Percentiles rank a stretch among this genome's conserved stretches.
phyloP scores from a whole-genome alignment of 2,113 vertebrate genomes.

The Hypanus sabinus region DNA sequence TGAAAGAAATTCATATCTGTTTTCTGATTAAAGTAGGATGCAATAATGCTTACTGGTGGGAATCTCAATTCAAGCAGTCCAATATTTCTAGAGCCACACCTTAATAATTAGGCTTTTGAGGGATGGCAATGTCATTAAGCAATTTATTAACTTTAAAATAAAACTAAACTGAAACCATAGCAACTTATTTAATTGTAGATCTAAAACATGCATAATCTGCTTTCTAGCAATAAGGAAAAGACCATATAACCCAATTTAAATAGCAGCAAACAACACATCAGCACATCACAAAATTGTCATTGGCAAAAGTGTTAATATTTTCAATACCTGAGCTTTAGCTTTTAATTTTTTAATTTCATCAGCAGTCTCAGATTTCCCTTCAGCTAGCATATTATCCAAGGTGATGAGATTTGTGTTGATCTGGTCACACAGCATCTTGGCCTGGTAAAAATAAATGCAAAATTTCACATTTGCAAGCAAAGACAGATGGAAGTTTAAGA shows the following conservation, averaged over 20 bases:
- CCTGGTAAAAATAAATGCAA: slow-evolving; percentile 45
- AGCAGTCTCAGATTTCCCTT: slow-evolving; percentile 41
- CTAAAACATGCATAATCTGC: background rate
- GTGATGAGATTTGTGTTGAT: slow-evolving; percentile 51
- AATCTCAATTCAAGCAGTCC: background rate
- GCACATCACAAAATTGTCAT: background rate
- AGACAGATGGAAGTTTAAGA: background rate
- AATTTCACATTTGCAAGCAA: background rate
- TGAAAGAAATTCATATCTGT: background rate
- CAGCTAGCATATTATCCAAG: slow-evolving; percentile 50
- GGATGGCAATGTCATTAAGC: background rate
- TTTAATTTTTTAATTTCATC: slow-evolving; percentile 41
- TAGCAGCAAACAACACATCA: background rate
- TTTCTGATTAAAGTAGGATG: background rate
- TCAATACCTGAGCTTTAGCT: slow-evolving; percentile 51
- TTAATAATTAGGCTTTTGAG: background rate
- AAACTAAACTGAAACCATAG: background rate
- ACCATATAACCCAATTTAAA: background rate
- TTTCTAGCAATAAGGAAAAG: background rate
- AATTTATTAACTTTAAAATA: background rate
- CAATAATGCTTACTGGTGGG: background rate
- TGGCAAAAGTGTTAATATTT: background rate
- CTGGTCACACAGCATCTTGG: slow-evolving; percentile 64
- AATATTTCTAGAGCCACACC: background rate
- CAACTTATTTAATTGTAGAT: no score